phyloP scores from a whole-genome alignment of 1,140 invertebrate genomes.

The Tetramorium simillimum region DNA sequence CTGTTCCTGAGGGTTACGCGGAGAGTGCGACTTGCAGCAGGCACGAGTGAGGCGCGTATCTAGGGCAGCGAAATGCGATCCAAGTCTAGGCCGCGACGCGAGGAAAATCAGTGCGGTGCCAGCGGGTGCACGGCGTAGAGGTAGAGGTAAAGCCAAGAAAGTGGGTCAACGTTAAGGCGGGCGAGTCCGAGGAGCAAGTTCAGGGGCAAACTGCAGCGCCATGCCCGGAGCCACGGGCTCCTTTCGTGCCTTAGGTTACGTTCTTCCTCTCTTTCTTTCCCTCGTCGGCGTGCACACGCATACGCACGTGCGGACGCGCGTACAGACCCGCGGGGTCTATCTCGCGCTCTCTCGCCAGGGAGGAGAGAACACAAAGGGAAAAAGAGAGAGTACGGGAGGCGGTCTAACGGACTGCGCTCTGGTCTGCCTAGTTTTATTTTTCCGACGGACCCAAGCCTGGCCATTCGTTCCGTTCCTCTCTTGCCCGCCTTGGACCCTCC shows the following conservation, averaged over 20 bases:
- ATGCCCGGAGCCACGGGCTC: conserved; percentile 67
- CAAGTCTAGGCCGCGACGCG: conserved; percentile 21
- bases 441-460: conserved; percentile 53
- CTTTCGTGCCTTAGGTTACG: conserved; percentile 77
- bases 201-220: conserved; percentile 81
- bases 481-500: conserved; percentile 45
- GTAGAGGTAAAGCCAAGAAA: conserved; percentile 78
- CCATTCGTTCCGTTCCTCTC: conserved; percentile 69
- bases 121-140: conserved; percentile 15
- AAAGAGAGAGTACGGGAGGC: conserved; percentile 44
- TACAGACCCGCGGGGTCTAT: conserved; percentile 39
- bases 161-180: conserved; percentile 82
- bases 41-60: background rate
- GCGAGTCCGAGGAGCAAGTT: conserved; percentile 82
- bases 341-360: conserved; percentile 45
- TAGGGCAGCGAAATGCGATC: conserved; percentile 51
- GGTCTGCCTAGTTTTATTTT: conserved; percentile 74
- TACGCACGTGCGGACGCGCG: background rate
- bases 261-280: conserved; percentile 49
- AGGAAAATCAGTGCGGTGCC: conserved; percentile 46
- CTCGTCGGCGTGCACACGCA: conserved; percentile 22
- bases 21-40: background rate
- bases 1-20: background rate
- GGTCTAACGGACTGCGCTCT: conserved; percentile 56
- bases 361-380: conserved; percentile 25